phyloP scores from a whole-genome alignment of 1,140 invertebrate genomes.

The Drosophila ogumai region DNA sequence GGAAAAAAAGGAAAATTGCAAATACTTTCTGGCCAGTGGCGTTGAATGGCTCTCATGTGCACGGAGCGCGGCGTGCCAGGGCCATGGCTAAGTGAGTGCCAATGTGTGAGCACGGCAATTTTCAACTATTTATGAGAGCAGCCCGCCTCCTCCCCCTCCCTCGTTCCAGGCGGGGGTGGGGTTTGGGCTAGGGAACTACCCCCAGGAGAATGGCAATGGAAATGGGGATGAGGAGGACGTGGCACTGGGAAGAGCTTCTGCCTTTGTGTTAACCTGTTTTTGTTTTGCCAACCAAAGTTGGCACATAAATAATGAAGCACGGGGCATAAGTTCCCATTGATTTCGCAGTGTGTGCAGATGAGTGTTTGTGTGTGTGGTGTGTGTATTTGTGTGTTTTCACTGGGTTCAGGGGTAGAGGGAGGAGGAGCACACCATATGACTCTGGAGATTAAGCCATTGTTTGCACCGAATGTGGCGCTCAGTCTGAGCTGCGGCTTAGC shows the following conservation, averaged over 20 bases:
- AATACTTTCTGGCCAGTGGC: slow-evolving; percentile 20
- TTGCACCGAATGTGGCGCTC: slow-evolving; percentile 61
- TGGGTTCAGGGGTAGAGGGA: slow-evolving; percentile 3
- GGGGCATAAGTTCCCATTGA: slow-evolving; percentile 75
- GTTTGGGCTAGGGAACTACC: not conserved
- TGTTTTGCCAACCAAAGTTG: slow-evolving; percentile 64
- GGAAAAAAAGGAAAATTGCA: slow-evolving; percentile 9
- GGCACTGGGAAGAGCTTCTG: slow-evolving; percentile 17
- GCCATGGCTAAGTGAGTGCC: slow-evolving; percentile 51
- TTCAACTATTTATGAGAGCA: slow-evolving; percentile 71
- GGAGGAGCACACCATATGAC: slow-evolving; percentile 66
- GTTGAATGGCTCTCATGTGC: slow-evolving; percentile 30
- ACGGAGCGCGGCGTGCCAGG: slow-evolving; percentile 20
- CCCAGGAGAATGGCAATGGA: slow-evolving; percentile 9
- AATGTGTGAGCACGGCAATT: slow-evolving; percentile 68
- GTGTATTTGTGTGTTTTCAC: slow-evolving; percentile 13
- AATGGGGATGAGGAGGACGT: slow-evolving; percentile 2
- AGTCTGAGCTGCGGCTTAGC: slow-evolving; percentile 74
- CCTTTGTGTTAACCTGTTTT: slow-evolving; percentile 57
- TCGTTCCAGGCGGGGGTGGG: slow-evolving; percentile 2
- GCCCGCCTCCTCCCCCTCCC: not conserved
- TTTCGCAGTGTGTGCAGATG: slow-evolving; percentile 58
- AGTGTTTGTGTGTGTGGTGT: slow-evolving; percentile 22
- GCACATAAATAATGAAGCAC: slow-evolving; percentile 74
- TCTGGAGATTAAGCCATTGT: slow-evolving; percentile 82